Percentiles rank a stretch among this genome's conserved stretches.
These are phyloP conservation scores for Acanthornis magna DNA, from an alignment of 2,797 vertebrate genomes.

Conservation along the genomic window DNA sequence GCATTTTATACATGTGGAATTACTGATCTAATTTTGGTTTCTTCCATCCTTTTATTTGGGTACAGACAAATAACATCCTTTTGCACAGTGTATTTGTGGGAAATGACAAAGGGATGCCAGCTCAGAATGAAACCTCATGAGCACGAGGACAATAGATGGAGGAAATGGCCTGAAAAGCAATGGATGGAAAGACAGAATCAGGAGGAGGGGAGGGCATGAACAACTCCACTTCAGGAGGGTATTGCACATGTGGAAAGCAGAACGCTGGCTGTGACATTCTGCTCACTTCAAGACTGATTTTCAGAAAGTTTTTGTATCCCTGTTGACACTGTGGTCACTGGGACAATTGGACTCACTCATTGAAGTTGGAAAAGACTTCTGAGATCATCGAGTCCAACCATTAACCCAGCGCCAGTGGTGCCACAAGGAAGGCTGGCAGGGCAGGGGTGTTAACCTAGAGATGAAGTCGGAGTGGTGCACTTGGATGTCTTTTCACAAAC, in stretches of 20 bases:
- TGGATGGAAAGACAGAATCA: neutral
- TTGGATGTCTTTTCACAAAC: neutral
- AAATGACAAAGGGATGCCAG: neutral
- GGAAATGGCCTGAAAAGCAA: neutral
- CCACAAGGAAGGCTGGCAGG: neutral
- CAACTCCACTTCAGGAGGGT: neutral
- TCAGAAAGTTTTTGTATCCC: neutral
- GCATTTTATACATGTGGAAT: slow-evolving; percentile 15
- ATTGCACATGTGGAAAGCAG: neutral
- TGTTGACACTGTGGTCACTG: neutral
- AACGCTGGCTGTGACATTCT: neutral
- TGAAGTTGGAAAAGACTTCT: neutral
- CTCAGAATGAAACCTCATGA: neutral
- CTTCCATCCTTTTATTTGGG: neutral
- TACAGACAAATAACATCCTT: neutral
- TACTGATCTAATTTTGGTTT: neutral
- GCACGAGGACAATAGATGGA: neutral
- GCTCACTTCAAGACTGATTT: neutral
- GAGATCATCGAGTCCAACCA: accelerated
- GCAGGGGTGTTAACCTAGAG: neutral
- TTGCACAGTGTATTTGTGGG: neutral
- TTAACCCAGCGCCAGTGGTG: neutral
- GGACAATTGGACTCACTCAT: neutral
- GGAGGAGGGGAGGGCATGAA: neutral
- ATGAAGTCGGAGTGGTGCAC: neutral